Conservation (phyloP, 2,888 invertebrate species). For the Norana najaformis region DNA sequence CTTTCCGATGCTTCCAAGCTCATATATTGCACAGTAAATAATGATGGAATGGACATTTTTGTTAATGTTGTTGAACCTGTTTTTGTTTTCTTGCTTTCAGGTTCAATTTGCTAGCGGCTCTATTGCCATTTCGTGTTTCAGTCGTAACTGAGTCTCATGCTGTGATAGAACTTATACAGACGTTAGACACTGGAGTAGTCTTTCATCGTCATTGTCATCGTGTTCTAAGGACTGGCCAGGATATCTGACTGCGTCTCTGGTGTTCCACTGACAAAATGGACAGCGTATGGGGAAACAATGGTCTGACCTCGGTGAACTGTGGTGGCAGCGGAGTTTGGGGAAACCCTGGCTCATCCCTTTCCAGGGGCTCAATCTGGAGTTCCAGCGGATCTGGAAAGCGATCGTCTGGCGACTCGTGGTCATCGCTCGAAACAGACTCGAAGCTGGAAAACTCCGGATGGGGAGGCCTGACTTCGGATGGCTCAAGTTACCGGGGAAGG, state of each 20-base stretch:
- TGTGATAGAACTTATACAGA: conserved; percentile 1
- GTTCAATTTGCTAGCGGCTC: conserved; percentile 5
- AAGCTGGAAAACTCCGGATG: neutral
- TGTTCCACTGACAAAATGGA: neutral
- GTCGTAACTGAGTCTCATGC: neutral
- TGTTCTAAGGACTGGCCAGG: neutral
- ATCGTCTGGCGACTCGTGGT: neutral
- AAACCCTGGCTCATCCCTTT: neutral
- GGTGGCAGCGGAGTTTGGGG: conserved; percentile 3
- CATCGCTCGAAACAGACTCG: neutral
- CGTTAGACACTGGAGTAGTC: neutral
- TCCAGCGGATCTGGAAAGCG: neutral
- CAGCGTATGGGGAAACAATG: conserved; percentile 14
- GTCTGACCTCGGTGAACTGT: neutral
- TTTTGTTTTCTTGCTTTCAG: neutral
- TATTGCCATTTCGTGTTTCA: conserved; percentile 5
- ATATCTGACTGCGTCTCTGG: neutral
- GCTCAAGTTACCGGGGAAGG: neutral
- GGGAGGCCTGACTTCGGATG: neutral
- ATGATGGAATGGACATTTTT: neutral
- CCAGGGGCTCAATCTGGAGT: neutral
- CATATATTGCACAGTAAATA: no score
- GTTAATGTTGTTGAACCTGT: neutral
- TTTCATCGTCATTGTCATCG: neutral
- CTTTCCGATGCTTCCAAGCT: no score